These are phyloP conservation scores for Paramormyrops hopkinsi DNA, from an alignment of 2,797 vertebrate genomes.

Conservation along the genomic window DNA sequence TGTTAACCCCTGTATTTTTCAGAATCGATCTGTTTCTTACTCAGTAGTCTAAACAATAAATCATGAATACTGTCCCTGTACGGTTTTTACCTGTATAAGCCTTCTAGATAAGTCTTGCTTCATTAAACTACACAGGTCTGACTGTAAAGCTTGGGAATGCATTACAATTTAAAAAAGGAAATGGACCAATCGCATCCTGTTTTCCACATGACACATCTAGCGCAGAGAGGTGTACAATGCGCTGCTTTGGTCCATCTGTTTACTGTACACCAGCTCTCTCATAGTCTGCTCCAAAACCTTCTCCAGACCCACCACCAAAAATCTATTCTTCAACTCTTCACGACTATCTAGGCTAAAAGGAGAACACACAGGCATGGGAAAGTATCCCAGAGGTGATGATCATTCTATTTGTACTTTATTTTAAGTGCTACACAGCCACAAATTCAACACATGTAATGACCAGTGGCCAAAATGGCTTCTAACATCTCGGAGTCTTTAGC, in stretches of 20 bases:
- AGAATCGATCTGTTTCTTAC: not conserved
- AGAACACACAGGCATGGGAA: not conserved
- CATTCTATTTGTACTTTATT: not conserved
- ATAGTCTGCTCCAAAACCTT: not conserved
- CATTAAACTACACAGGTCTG: not conserved
- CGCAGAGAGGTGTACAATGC: not conserved
- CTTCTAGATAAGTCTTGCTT: not conserved
- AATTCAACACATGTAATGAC: not conserved
- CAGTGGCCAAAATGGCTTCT: not conserved
- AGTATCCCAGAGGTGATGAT: not conserved
- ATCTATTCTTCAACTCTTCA: not conserved
- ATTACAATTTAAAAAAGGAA: not conserved
- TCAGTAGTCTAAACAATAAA: not conserved
- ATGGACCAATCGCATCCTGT: not conserved
- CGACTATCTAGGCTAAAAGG: not conserved
- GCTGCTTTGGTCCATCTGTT: not conserved
- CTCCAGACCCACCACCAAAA: not conserved
- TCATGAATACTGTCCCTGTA: not conserved
- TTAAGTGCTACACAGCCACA: not conserved
- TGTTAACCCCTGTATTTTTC: not conserved
- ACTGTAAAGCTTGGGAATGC: not conserved
- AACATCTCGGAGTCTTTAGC: constrained; percentile 54
- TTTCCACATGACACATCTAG: not conserved
- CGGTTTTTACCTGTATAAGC: not conserved
- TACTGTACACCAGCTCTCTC: not conserved